Evolutionary conservation across 2,888 invertebrate species (phyloP), one percentile per base, ranked within the genome.

Genomic region (Nebria brevicollis): DNA sequence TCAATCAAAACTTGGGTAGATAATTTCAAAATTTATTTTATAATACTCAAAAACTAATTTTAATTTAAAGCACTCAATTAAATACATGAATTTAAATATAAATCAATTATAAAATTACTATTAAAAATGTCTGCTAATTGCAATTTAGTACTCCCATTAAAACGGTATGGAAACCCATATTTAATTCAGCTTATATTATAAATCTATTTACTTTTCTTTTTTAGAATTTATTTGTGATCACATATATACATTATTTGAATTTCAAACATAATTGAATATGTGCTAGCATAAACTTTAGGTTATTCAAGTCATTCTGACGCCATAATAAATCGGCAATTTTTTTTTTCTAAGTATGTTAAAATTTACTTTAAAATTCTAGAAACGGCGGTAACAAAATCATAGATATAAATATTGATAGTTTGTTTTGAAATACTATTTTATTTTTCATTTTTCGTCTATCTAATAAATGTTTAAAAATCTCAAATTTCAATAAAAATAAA

Each of bases 171-270:
- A 54, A 54, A 54, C 54, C 54, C 54, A 54, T 54, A 54, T 54
- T 54, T 54, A 11, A 54, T 54, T 3, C 54, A 54, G 7, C 54
- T 54, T 54, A 54, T 54, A 54, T 7, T 54, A 54, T 54, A 74
- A 77, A 74, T 74, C 74, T 78, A 74, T 66, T 11, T 72, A 11
- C 13, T 54, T 10, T 10, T 78, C 66, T 74, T 74, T 34, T 78
- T 78, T 78, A 78, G 78, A 78, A 78, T 78, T 78, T 78, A 78
- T 78, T 43, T 73, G 73, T 78, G 78, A 78, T 78, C 78, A 78
- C 78, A 78, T 78, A 43, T 78, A 78, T 15, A 66, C 74, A 74
- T 74, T 78, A 66, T 78, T 74, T 66, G 66, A 78, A 66, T 73
- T 41, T 77, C 11, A 54, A 54, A 54, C 54, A 54, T 54, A 75